Evolutionary conservation across 2,113 vertebrate species (phyloP), one percentile per base, ranked within the genome.

Genomic region (Clarias macrocephalus): DNA sequence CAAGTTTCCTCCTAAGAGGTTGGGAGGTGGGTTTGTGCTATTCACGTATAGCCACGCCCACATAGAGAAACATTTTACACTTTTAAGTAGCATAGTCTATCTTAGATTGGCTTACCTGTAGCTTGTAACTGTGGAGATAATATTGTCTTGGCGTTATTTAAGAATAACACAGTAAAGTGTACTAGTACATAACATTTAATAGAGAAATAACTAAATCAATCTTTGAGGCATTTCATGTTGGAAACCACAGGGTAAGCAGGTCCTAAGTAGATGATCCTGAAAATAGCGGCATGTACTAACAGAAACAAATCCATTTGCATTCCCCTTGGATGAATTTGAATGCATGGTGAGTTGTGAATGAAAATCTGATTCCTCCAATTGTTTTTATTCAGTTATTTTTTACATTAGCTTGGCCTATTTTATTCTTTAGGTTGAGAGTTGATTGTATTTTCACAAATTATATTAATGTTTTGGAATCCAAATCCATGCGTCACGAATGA

Each of bases 251-350:
- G 63, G 13, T 56, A 70, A 56, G 82, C 19, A 83, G 82, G 82
- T 83, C n/a, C n/a, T n/a, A n/a, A 56, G n/a, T 70, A 83, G 16
- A 63, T 18, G 21, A 83, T 30, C 13, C 63, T 70, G 42, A 56
- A 83, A 83, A 83, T 83, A 83, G 63, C 65, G 18, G 15, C 2
- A 21, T 19, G 59, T 59, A 59, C 77, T 80, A n/a, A n/a, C n/a
- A n/a, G n/a, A n/a, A n/a, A n/a, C n/a, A n/a, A n/a, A n/a, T n/a
- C n/a, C n/a, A n/a, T n/a, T n/a, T n/a, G n/a, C n/a, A n/a, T n/a
- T n/a, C n/a, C n/a, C n/a, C n/a, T n/a, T n/a, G n/a, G n/a, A n/a
- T 72, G 33, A 23, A 10, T 48, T 75, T 75, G 11, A 48, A 25
- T 75, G 37, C 19, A 73, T 42, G 70, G 33, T 3, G 19, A 70